Percentiles rank a stretch among this genome's conserved stretches.
Evolutionary conservation across 2,888 invertebrate genomes (phyloP).

Genomic region (Esperia sulphurella): DNA sequence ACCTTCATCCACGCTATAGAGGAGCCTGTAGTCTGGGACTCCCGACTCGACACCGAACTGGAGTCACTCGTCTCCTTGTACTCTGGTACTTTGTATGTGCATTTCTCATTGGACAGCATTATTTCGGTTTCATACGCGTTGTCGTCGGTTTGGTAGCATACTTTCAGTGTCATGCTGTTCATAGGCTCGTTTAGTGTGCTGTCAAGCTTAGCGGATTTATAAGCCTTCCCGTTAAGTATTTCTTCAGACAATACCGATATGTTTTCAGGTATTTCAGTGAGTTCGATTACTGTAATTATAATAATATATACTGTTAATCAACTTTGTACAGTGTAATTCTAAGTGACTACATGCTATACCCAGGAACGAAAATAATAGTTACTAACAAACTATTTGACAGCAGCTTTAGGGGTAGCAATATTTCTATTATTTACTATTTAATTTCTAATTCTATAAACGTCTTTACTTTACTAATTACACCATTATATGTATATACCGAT

Average conservation of each 20-base stretch:
- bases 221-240: slow-evolving; percentile 80
- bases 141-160: slow-evolving; percentile 58
- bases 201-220: slow-evolving; percentile 54
- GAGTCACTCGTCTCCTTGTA: slow-evolving; percentile 51
- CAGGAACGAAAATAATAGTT: too few relatives aligned
- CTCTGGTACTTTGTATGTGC: slow-evolving; percentile 60
- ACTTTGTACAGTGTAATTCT: too few relatives aligned
- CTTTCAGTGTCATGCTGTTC: slow-evolving; percentile 55
- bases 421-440: too few relatives aligned
- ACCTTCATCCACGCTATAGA: slow-evolving; percentile 76
- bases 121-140: slow-evolving; percentile 57
- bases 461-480: too few relatives aligned
- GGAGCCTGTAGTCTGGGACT: slow-evolving; percentile 51
- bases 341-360: too few relatives aligned
- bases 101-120: slow-evolving; percentile 56
- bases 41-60: slow-evolving; percentile 55
- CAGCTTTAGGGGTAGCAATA: too few relatives aligned
- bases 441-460: too few relatives aligned
- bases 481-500: too few relatives aligned
- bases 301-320: too few relatives aligned
- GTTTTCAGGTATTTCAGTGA: slow-evolving; percentile 76
- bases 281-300: slow-evolving; percentile 80
- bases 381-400: too few relatives aligned
- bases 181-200: slow-evolving; percentile 31
- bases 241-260: slow-evolving; percentile 73